These are phyloP conservation scores for Coptotermes formosanus DNA, from an alignment of 1,140 invertebrate species.

Conservation along the genomic window DNA sequence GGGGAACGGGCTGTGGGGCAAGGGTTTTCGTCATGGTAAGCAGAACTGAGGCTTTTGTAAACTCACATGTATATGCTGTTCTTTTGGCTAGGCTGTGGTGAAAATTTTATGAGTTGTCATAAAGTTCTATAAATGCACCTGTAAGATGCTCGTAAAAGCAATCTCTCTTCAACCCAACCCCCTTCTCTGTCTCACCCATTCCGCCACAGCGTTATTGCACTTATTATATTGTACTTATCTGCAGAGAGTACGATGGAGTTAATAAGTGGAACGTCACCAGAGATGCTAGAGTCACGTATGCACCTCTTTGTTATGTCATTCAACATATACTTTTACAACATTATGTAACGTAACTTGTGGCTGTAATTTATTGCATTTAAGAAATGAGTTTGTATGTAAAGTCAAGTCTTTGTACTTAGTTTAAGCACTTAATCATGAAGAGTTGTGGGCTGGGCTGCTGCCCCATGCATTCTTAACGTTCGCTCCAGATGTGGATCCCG, in stretches of 20 bases:
- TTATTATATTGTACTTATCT: slow-evolving; percentile 30
- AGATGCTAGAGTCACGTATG: not conserved
- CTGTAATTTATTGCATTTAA: too few relatives aligned
- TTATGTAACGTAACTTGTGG: too few relatives aligned
- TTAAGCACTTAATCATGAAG: too few relatives aligned
- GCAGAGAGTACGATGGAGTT: not conserved
- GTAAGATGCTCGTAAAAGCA: slow-evolving; percentile 30
- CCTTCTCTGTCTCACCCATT: not conserved
- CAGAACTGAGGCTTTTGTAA: not conserved
- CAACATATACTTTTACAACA: not conserved
- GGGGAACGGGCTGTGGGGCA: not conserved
- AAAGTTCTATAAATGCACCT: slow-evolving; percentile 29
- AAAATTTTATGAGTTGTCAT: slow-evolving; percentile 27
- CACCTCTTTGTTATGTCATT: not conserved
- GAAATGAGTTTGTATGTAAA: too few relatives aligned
- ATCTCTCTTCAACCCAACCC: not conserved
- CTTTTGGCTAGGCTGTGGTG: slow-evolving; percentile 5
- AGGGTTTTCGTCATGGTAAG: not conserved
- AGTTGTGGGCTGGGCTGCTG: too few relatives aligned
- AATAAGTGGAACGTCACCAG: not conserved
- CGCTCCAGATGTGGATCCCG: too few relatives aligned
- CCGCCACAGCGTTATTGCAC: not conserved
- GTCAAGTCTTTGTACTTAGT: too few relatives aligned
- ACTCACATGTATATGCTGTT: not conserved
- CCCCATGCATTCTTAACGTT: too few relatives aligned